Evolutionary conservation across 2,113 vertebrate species (phyloP).

Genomic region (Bucco capensis): DNA sequence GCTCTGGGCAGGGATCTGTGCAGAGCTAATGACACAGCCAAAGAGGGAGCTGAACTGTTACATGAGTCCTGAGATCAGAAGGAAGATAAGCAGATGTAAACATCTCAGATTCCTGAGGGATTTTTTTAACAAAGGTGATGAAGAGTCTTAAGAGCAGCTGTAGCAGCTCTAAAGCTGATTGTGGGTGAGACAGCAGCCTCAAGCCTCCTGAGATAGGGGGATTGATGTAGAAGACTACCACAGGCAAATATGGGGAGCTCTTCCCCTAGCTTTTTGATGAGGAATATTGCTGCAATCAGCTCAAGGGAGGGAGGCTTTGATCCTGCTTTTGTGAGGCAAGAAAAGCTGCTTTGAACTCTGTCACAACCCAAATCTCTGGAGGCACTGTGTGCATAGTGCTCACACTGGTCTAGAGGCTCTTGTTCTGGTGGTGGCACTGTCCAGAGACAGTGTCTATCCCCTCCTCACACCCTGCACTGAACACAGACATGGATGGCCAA

Average conservation of each 20-base stretch:
- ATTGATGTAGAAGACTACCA: conserved; percentile 55
- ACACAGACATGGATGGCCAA: background rate
- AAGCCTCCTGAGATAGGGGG: background rate
- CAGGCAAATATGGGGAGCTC: conserved; percentile 16
- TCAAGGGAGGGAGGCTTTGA: conserved; percentile 39
- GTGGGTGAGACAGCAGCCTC: conserved; percentile 6
- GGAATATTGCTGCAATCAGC: conserved; percentile 41
- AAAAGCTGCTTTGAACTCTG: conserved; percentile 44
- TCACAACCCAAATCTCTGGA: background rate
- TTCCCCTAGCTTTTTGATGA: conserved; percentile 16
- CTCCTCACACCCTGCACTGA: background rate
- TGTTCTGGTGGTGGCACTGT: background rate
- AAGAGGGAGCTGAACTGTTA: background rate
- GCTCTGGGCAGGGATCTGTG: background rate
- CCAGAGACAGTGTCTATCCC: fast-evolving
- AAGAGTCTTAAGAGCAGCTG: background rate
- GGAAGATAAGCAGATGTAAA: conserved; percentile 42
- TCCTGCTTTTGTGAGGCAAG: background rate
- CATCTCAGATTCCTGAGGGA: background rate
- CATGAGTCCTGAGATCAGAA: background rate
- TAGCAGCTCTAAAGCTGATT: background rate
- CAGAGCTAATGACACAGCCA: background rate
- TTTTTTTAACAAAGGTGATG: conserved; percentile 8
- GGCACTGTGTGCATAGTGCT: background rate
- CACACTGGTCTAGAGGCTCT: background rate